A percentile compares a stretch with the other conserved stretches of the same genome.
These are phyloP conservation scores for Perca flavescens DNA, from an alignment of 2,113 vertebrate genomes.

Conservation along the genomic window DNA sequence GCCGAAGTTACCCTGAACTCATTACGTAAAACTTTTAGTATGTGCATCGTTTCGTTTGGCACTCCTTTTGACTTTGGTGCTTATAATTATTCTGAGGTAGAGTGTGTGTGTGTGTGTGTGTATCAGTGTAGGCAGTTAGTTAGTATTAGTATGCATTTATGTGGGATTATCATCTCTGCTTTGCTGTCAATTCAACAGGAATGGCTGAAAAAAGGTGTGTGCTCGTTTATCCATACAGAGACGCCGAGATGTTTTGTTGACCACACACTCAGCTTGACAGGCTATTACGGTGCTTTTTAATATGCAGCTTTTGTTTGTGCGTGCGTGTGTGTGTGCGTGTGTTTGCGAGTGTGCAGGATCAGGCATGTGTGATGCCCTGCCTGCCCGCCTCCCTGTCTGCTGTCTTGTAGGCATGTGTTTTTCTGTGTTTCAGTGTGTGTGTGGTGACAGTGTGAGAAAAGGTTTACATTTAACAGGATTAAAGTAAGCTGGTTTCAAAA, in stretches of 20 bases:
- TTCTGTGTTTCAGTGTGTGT: conserved; percentile 34
- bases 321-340: conserved; percentile 1
- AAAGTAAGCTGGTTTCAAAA: conserved; percentile 43
- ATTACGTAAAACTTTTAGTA: conserved; percentile 10
- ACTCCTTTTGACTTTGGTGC: conserved; percentile 17
- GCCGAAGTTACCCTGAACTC: conserved; percentile 14
- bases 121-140: conserved; percentile 12
- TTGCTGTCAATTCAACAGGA: conserved; percentile 25
- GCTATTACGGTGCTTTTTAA: conserved; percentile 23
- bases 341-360: not conserved
- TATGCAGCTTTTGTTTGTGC: conserved; percentile 11
- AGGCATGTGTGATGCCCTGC: conserved; percentile 5
- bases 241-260: conserved; percentile 19
- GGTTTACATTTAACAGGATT: conserved; percentile 52
- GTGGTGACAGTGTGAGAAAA: conserved; percentile 32
- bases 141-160: conserved; percentile 37
- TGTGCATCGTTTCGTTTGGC: conserved; percentile 11
- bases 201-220: conserved; percentile 9
- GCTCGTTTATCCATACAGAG: conserved; percentile 24
- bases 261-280: conserved; percentile 17
- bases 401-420: conserved; percentile 28
- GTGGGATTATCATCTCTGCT: conserved; percentile 29
- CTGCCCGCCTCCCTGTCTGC: not conserved
- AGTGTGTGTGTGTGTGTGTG: conserved; percentile 3
- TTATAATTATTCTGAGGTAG: conserved; percentile 24